These are phyloP conservation scores for Tubiluchus corallicola DNA, from an alignment of 2,888 invertebrate species.

Conservation along the genomic window DNA sequence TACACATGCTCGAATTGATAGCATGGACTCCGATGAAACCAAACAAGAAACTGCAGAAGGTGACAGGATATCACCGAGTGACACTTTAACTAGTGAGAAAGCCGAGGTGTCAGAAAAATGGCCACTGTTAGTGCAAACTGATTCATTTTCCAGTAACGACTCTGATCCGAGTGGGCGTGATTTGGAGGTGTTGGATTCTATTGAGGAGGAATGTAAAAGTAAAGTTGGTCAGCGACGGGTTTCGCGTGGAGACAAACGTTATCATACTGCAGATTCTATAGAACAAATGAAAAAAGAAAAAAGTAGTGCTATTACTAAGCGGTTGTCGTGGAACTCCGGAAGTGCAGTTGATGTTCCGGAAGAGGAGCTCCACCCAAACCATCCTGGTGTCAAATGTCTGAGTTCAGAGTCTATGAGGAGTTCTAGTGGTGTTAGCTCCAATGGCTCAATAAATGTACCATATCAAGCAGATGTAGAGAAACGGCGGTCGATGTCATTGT, in stretches of 20 bases:
- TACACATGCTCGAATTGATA: neutral
- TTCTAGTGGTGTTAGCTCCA: constrained; percentile 32
- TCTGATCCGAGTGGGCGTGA: neutral
- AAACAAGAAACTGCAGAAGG: neutral
- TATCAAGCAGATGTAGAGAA: neutral
- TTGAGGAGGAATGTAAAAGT: neutral
- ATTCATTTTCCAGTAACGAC: constrained; percentile 1
- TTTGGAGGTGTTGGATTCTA: no score
- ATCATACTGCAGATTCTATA: constrained; percentile 45
- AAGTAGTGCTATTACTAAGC: constrained; percentile 38
- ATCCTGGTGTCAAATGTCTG: constrained; percentile 18
- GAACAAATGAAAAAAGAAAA: constrained; percentile 39
- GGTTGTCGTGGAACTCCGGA: constrained; percentile 42
- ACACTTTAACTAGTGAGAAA: no score
- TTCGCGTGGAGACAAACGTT: constrained; percentile 32
- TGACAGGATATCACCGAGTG: neutral
- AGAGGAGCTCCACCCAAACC: constrained; percentile 15
- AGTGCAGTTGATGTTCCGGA: constrained; percentile 19
- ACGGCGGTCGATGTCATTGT: neutral
- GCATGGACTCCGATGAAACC: neutral
- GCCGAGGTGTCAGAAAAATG: neutral
- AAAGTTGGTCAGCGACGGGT: constrained; percentile 17
- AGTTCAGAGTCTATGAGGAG: constrained; percentile 30
- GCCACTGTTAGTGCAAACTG: constrained; percentile 1
- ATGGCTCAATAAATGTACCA: constrained; percentile 28